phyloP scores from a whole-genome alignment of 2,113 vertebrate genomes.

The Oxyura jamaicensis region DNA sequence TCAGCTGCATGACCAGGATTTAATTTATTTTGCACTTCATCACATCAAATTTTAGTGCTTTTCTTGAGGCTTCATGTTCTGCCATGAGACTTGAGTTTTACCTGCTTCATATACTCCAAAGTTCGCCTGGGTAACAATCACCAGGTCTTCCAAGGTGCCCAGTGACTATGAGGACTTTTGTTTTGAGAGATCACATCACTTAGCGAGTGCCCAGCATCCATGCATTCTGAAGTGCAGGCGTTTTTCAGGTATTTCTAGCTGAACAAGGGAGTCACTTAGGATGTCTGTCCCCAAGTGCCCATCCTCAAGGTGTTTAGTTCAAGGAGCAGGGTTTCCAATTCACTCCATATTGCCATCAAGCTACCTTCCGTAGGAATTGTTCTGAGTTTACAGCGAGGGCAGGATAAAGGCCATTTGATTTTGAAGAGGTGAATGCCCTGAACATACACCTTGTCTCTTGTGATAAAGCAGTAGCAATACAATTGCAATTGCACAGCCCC shows the following conservation, averaged over 20 bases:
- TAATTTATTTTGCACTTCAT: conserved; percentile 1
- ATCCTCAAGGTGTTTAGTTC: neutral
- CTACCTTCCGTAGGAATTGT: neutral
- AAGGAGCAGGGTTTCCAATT: neutral
- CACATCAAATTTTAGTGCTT: conserved; percentile 20
- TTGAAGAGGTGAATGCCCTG: neutral
- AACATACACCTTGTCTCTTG: neutral
- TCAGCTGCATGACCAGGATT: neutral
- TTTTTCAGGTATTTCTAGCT: neutral
- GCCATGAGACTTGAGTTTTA: conserved; percentile 1
- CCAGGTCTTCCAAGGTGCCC: conserved; percentile 1
- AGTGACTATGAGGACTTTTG: neutral
- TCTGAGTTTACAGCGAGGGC: neutral
- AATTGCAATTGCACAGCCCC: neutral
- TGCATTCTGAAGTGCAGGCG: neutral
- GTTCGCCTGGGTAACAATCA: neutral
- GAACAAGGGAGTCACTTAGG: neutral
- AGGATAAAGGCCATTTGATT: neutral
- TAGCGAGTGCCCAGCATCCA: neutral
- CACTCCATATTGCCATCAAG: neutral
- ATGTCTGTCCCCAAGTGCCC: neutral
- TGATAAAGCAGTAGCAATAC: neutral
- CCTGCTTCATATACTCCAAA: conserved; percentile 1
- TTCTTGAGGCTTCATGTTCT: conserved; percentile 20
- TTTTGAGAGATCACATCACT: neutral